Percentiles rank a stretch among this genome's conserved stretches.
Evolutionary conservation across 2,888 invertebrate species (phyloP).

Genomic region (Lochmaea capreae): DNA sequence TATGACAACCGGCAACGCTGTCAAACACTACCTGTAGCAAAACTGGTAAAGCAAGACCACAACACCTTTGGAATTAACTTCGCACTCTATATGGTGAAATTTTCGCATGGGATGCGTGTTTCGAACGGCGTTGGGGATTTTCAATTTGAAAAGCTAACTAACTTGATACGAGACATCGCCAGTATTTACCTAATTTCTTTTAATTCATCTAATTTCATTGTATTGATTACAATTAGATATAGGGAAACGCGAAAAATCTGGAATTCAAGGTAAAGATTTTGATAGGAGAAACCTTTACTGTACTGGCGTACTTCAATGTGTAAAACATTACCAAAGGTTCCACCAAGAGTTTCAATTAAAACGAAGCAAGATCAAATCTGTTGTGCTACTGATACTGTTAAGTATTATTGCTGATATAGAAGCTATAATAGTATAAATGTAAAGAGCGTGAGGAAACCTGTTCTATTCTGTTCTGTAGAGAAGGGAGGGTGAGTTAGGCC

Average conservation of each 20-base stretch:
- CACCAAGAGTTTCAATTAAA: too few relatives aligned
- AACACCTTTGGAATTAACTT: conserved; percentile 46
- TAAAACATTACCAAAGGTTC: too few relatives aligned
- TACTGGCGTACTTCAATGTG: too few relatives aligned
- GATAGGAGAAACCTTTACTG: too few relatives aligned
- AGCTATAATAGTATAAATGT: too few relatives aligned
- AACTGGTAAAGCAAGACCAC: conserved; percentile 42
- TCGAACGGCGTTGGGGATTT: conserved; percentile 38
- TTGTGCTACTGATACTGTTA: too few relatives aligned
- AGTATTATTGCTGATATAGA: too few relatives aligned
- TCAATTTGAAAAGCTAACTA: neutral
- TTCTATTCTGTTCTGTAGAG: too few relatives aligned
- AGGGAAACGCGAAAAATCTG: neutral
- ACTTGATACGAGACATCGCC: neutral
- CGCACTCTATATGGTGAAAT: conserved; percentile 34
- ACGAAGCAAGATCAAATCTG: too few relatives aligned
- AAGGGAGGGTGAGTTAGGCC: too few relatives aligned
- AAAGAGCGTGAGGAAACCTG: too few relatives aligned
- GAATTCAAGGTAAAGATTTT: too few relatives aligned
- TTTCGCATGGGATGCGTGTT: conserved; percentile 37
- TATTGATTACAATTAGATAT: neutral
- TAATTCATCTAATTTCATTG: neutral
- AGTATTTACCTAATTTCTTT: neutral
- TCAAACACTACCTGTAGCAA: conserved; percentile 41
- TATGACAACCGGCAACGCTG: neutral